Evolutionary conservation across 1,140 invertebrate genomes (phyloP).

Genomic region (Aporrectodea caliginosa): DNA sequence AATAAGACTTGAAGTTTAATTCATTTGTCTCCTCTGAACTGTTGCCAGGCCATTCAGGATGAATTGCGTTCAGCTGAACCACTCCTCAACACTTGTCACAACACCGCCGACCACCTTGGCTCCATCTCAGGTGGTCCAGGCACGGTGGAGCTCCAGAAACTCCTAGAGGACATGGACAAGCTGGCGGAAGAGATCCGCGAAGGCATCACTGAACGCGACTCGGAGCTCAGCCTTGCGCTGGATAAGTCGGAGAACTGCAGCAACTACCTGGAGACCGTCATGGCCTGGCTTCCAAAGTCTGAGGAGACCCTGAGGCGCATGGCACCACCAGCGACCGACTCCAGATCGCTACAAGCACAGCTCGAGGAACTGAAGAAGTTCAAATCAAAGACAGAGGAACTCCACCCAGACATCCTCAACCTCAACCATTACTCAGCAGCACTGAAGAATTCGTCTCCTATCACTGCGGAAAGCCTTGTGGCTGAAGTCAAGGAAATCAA

Average conservation of each 20-base stretch:
- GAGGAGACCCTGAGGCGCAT: neutral
- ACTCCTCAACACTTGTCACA: neutral
- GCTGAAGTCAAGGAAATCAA: constrained; percentile 69
- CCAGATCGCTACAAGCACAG: neutral
- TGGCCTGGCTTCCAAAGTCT: neutral
- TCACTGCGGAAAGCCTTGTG: constrained; percentile 77
- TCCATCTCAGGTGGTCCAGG: neutral
- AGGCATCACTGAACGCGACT: neutral
- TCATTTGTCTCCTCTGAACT: neutral
- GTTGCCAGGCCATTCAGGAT: neutral
- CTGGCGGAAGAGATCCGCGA: neutral
- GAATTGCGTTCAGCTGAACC: neutral
- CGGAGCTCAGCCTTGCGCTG: neutral
- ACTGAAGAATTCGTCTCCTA: constrained; percentile 67
- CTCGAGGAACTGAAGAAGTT: neutral
- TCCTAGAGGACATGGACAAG: neutral
- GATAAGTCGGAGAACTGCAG: neutral
- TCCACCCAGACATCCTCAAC: constrained; percentile 38
- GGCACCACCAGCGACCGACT: neutral
- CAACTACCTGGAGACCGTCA: neutral
- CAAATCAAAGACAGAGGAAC: constrained; percentile 39
- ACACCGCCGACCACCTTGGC: neutral
- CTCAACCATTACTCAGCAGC: constrained; percentile 49
- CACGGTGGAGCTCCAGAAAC: neutral
- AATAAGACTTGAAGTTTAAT: too few relatives aligned